A percentile compares a stretch with the other conserved stretches of the same genome.
phyloP scores from a whole-genome alignment of 2,888 invertebrate genomes.

The Pardosa pseudoannulata region DNA sequence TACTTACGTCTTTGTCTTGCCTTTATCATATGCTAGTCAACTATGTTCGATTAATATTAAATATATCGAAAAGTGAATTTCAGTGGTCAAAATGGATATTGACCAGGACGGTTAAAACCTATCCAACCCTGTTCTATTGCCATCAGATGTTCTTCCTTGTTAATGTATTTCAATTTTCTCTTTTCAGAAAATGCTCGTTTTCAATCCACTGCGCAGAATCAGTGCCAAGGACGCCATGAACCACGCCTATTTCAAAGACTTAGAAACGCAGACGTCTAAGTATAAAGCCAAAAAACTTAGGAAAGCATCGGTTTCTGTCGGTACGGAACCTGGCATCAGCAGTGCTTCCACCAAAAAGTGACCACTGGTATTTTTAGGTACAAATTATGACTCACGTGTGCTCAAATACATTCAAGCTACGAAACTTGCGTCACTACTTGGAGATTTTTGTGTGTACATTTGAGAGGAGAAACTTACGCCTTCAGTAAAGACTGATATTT shows the following conservation, averaged over 20 bases:
- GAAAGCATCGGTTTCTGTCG: slow-evolving; percentile 40
- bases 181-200: slow-evolving; percentile 86
- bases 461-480: background rate
- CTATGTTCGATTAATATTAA: no score
- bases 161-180: background rate
- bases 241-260: slow-evolving; percentile 84
- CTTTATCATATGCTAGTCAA: no score
- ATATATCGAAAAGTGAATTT: no score
- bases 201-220: slow-evolving; percentile 86
- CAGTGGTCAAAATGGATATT: no score
- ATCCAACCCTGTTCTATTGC: no score
- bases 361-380: slow-evolving; percentile 32
- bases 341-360: slow-evolving; percentile 39
- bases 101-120: no score
- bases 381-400: slow-evolving; percentile 33
- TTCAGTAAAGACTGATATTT: no score
- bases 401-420: background rate
- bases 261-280: slow-evolving; percentile 72
- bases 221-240: slow-evolving; percentile 87
- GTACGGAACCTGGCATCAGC: slow-evolving; percentile 57
- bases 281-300: slow-evolving; percentile 50
- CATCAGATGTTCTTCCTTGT: no score
- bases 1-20: no score
- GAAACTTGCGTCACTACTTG: background rate
- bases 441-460: no score